phyloP scores from a whole-genome alignment of 2,797 vertebrate genomes.

The Scomberomorus guttatus region DNA sequence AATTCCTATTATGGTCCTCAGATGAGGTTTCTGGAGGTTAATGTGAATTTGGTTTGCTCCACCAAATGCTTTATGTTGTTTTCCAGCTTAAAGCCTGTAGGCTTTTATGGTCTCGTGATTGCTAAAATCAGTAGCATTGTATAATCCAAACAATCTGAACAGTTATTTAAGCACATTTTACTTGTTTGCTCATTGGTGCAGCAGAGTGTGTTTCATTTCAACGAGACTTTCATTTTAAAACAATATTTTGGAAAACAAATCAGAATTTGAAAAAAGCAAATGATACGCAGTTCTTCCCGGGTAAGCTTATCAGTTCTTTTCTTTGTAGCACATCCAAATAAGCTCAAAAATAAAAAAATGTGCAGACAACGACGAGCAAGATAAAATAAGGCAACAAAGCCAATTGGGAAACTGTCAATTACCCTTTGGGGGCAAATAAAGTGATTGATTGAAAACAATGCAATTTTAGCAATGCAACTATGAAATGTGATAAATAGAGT shows the following conservation, averaged over 20 bases:
- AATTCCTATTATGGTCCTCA: slow-evolving; percentile 70
- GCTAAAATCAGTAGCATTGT: slow-evolving; percentile 18
- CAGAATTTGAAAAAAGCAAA: not conserved
- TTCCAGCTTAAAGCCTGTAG: slow-evolving; percentile 45
- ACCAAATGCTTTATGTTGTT: slow-evolving; percentile 64
- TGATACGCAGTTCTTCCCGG: not conserved
- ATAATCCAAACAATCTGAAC: slow-evolving; percentile 23
- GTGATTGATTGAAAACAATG: not conserved
- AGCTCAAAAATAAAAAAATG: not conserved
- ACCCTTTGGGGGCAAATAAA: not conserved
- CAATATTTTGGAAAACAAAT: not conserved
- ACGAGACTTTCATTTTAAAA: not conserved
- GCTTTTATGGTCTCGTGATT: slow-evolving; percentile 29
- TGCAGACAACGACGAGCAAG: not conserved
- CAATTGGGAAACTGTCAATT: not conserved
- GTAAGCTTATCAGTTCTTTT: not conserved
- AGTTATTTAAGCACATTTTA: slow-evolving; percentile 19
- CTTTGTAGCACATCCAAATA: not conserved
- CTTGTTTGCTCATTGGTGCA: not conserved
- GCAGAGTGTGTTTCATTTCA: not conserved
- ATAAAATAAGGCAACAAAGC: not conserved
- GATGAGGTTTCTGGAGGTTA: slow-evolving; percentile 78
- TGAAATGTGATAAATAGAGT: slow-evolving; percentile 5
- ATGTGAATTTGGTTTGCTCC: slow-evolving; percentile 77
- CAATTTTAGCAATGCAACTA: not conserved